These are phyloP conservation scores for Caenorhabditis afra DNA, from an alignment of 2,888 invertebrate genomes.

Conservation along the genomic window DNA sequence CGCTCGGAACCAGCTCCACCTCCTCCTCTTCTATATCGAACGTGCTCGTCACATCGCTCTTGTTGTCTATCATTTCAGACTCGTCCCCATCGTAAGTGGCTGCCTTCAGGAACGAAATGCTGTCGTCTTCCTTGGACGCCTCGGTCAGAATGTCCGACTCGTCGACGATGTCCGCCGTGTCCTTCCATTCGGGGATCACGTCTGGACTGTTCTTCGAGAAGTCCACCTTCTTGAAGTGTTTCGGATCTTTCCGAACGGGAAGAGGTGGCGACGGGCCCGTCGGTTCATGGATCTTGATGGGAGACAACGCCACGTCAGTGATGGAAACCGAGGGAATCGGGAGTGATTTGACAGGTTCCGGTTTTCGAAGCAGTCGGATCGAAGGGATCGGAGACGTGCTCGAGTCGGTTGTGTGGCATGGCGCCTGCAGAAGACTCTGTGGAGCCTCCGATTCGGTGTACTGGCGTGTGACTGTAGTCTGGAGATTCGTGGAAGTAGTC, in stretches of 20 bases:
- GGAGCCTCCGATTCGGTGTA: slow-evolving; percentile 1
- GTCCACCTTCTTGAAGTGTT: slow-evolving; percentile 60
- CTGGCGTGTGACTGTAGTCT: slow-evolving; percentile 41
- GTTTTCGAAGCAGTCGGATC: slow-evolving; percentile 52
- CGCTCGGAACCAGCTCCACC: slow-evolving; percentile 29
- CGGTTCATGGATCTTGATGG: slow-evolving; percentile 49
- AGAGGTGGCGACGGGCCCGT: slow-evolving; percentile 40
- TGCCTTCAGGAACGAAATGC: slow-evolving; percentile 41
- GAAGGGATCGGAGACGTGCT: slow-evolving; percentile 64
- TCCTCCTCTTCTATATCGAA: slow-evolving; percentile 60
- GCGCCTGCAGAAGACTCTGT: slow-evolving; percentile 1
- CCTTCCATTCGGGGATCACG: slow-evolving; percentile 62
- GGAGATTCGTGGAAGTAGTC: slow-evolving; percentile 34
- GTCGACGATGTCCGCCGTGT: slow-evolving; percentile 64
- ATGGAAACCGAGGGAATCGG: slow-evolving; percentile 33
- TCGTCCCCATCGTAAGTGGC: slow-evolving; percentile 62
- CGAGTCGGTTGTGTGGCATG: slow-evolving; percentile 50
- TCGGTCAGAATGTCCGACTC: slow-evolving; percentile 70
- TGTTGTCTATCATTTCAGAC: slow-evolving; percentile 59
- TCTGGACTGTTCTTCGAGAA: slow-evolving; percentile 52
- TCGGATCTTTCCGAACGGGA: slow-evolving; percentile 17
- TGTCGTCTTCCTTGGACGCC: slow-evolving; percentile 57
- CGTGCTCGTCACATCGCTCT: slow-evolving; percentile 55
- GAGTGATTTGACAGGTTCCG: slow-evolving; percentile 2
- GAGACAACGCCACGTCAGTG: slow-evolving; percentile 24